These are phyloP conservation scores for Fundulus diaphanus DNA, from an alignment of 2,797 vertebrate genomes.

Conservation along the genomic window DNA sequence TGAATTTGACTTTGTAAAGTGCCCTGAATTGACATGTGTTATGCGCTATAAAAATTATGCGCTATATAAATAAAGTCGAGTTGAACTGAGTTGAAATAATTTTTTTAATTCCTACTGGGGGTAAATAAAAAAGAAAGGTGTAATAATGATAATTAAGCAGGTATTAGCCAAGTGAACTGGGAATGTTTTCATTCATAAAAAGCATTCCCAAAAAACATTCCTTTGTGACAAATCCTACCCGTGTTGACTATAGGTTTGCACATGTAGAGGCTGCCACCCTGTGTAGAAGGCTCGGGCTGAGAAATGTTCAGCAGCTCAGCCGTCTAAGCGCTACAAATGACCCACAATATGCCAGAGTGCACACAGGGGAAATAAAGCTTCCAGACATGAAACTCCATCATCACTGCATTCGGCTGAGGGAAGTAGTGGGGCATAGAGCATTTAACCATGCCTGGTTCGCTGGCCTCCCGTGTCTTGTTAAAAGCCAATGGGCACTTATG, in stretches of 20 bases:
- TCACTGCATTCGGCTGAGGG: constrained; percentile 62
- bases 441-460: constrained; percentile 73
- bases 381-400: constrained; percentile 80
- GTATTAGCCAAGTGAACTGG: background rate
- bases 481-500: constrained; percentile 78
- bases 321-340: constrained; percentile 81
- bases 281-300: constrained; percentile 59
- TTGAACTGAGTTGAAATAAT: no score
- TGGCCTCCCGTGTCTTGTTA: constrained; percentile 78
- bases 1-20: no score
- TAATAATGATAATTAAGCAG: constrained; percentile 1
- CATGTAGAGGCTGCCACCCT: constrained; percentile 52
- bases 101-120: no score
- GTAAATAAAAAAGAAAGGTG: no score
- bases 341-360: constrained; percentile 77
- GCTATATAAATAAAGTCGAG: no score
- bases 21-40: no score
- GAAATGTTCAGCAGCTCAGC: constrained; percentile 73
- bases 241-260: constrained; percentile 51
- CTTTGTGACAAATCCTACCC: constrained; percentile 36
- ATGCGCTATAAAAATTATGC: no score
- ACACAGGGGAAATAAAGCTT: constrained; percentile 82
- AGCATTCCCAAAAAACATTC: constrained; percentile 30
- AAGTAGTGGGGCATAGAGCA: constrained; percentile 72
- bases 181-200: constrained; percentile 13